These are phyloP conservation scores for Gonatopus flavifemur DNA, from an alignment of 1,140 invertebrate species.

Conservation along the genomic window DNA sequence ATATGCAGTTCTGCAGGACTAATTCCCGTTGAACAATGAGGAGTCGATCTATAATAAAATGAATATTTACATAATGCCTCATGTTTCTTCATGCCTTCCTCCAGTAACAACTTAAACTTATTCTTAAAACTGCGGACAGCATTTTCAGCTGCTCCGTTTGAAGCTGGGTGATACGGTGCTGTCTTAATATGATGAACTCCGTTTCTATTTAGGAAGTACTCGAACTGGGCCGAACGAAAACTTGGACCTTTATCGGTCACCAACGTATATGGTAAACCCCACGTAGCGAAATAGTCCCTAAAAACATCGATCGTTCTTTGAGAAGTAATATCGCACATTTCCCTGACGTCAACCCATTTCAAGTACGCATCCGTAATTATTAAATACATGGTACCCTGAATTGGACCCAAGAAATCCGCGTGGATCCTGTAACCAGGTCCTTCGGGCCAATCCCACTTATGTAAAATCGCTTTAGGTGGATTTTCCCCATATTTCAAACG, in stretches of 20 bases:
- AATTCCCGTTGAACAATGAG: too few relatives aligned
- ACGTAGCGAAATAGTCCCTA: conserved; percentile 17
- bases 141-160: too few relatives aligned
- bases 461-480: conserved; percentile 13
- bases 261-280: conserved; percentile 15
- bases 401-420: too few relatives aligned
- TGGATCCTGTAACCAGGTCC: conserved; percentile 31
- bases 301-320: conserved; percentile 12
- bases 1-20: conserved; percentile 18
- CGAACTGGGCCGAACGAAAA: conserved; percentile 18
- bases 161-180: too few relatives aligned
- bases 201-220: conserved; percentile 14
- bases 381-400: conserved; percentile 37
- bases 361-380: conserved; percentile 49
- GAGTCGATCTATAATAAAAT: too few relatives aligned
- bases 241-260: conserved; percentile 18
- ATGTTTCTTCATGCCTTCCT: too few relatives aligned
- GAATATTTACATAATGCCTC: too few relatives aligned
- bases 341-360: conserved; percentile 40
- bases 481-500: neutral
- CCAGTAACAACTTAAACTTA: conserved; percentile 3
- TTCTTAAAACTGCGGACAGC: conserved; percentile 27
- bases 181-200: conserved; percentile 15
- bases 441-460: conserved; percentile 19
- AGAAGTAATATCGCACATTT: neutral